Conservation (phyloP, 2,113 vertebrate genomes). For the Bubo scandiacus region DNA sequence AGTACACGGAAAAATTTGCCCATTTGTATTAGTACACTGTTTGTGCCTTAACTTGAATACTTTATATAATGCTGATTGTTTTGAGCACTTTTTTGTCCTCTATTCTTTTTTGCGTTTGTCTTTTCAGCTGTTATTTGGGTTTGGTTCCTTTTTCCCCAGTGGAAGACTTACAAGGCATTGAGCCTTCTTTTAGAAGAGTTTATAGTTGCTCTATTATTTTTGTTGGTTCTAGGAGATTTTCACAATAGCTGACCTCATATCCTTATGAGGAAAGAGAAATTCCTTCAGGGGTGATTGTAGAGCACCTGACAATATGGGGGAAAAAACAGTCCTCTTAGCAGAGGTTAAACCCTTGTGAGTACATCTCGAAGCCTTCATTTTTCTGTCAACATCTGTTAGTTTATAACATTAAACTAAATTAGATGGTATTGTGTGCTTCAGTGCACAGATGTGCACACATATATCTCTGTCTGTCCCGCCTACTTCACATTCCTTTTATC, state of each 20-base stretch:
- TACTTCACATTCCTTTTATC: background rate
- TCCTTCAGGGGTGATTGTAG: constrained; percentile 14
- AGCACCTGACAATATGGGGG: constrained; percentile 4
- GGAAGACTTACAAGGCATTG: background rate
- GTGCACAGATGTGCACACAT: background rate
- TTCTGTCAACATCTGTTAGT: background rate
- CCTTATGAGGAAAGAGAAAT: constrained; percentile 18
- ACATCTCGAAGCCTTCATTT: background rate
- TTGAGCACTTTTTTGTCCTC: background rate
- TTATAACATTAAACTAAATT: background rate
- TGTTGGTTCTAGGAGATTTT: constrained; percentile 28
- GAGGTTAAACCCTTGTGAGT: background rate
- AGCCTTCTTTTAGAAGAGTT: background rate
- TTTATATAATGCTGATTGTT: background rate
- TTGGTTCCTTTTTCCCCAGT: background rate
- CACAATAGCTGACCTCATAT: constrained; percentile 47
- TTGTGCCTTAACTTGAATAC: background rate
- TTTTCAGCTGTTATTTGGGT: constrained; percentile 7
- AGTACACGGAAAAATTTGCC: background rate
- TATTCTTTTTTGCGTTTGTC: background rate
- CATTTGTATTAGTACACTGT: background rate
- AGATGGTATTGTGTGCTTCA: background rate
- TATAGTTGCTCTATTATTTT: constrained; percentile 11
- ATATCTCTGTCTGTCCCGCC: background rate
- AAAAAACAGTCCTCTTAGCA: background rate